Conservation (phyloP, 30 jellyfish, hydroid and myxozoan species). For the Aurelia sp. region DNA sequence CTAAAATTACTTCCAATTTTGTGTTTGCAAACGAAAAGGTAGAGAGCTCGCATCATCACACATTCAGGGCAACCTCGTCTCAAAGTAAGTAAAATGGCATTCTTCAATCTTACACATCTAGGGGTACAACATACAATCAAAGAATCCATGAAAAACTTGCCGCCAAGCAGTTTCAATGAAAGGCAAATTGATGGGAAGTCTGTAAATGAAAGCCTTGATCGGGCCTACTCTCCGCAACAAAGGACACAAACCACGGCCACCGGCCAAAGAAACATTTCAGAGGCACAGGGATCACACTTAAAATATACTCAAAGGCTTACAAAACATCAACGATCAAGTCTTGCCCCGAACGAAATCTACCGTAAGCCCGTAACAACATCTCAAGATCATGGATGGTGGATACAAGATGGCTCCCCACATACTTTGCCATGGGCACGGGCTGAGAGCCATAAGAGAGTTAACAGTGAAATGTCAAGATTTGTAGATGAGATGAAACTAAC, state of each 20-base stretch:
- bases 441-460: conserved; percentile 65
- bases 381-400: conserved; percentile 96
- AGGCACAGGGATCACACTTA: conserved; percentile 78
- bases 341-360: conserved; percentile 92
- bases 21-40: not conserved
- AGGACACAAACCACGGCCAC: conserved; percentile 2
- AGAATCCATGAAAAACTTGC: conserved; percentile 39
- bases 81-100: conserved; percentile 59
- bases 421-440: conserved; percentile 80
- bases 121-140: conserved; percentile 85
- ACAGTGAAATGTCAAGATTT: conserved; percentile 94
- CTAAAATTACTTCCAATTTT: not conserved
- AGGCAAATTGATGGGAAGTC: not conserved
- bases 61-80: not conserved
- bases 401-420: conserved; percentile 57
- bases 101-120: conserved; percentile 81
- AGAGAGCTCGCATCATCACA: not conserved
- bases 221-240: not conserved
- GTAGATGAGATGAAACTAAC: conserved; percentile 91
- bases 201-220: not conserved
- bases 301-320: conserved; percentile 78
- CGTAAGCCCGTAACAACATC: conserved; percentile 86
- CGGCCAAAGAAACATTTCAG: conserved; percentile 17
- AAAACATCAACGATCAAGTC: conserved; percentile 81
- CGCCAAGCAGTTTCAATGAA: not conserved